phyloP scores from a whole-genome alignment of 2,888 invertebrate genomes.

The Scaptomyza tumidula region DNA sequence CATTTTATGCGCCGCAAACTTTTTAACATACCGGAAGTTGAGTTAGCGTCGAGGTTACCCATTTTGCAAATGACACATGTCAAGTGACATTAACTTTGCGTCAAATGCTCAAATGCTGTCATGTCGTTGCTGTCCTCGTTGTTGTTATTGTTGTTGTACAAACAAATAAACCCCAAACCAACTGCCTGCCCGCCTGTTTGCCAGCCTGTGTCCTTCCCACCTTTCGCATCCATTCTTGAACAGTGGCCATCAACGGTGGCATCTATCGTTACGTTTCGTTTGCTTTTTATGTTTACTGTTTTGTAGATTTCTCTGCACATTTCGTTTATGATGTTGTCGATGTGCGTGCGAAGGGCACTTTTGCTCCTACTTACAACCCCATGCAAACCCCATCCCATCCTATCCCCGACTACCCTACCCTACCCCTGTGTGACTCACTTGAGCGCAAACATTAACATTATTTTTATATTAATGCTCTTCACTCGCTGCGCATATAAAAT shows the following conservation, averaged over 20 bases:
- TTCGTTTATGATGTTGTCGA: slow-evolving; percentile 62
- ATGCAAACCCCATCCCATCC: not conserved
- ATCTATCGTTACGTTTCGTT: slow-evolving; percentile 78
- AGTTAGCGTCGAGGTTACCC: slow-evolving; percentile 78
- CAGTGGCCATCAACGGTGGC: slow-evolving; percentile 52
- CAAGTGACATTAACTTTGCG: slow-evolving; percentile 82
- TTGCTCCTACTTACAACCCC: slow-evolving; percentile 22
- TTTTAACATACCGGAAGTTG: slow-evolving; percentile 80
- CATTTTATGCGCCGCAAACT: slow-evolving; percentile 81
- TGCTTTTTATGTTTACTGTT: slow-evolving; percentile 77
- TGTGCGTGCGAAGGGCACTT: slow-evolving; percentile 60
- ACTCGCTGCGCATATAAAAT: slow-evolving; percentile 37
- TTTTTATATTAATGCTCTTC: slow-evolving; percentile 76
- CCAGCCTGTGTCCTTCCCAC: no score
- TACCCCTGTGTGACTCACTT: slow-evolving; percentile 15
- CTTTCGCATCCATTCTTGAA: slow-evolving; percentile 17
- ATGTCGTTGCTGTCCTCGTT: slow-evolving; percentile 30
- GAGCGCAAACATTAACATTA: slow-evolving; percentile 75
- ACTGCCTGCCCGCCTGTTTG: not conserved
- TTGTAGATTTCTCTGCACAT: slow-evolving; percentile 65
- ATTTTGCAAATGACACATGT: slow-evolving; percentile 83
- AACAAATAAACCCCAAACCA: slow-evolving; percentile 67
- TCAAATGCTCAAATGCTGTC: slow-evolving; percentile 69
- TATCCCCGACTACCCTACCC: not conserved
- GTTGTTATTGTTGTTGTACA: slow-evolving; percentile 41